Conservation (phyloP, 2,797 vertebrate species). For the Salarias fasciatus region DNA sequence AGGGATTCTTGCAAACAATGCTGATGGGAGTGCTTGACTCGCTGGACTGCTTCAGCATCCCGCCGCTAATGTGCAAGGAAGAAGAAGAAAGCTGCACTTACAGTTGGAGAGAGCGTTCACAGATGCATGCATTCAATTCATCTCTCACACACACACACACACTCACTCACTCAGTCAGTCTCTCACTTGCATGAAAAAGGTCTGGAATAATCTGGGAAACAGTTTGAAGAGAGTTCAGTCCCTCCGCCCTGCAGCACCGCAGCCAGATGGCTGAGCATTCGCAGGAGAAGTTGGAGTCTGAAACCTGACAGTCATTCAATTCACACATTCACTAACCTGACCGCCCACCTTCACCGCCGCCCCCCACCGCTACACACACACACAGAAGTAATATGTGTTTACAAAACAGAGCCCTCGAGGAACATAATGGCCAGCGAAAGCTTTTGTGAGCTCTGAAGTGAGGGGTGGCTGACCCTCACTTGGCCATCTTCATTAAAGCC, state of each 20-base stretch:
- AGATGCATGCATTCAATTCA: slow-evolving; percentile 16
- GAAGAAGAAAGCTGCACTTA: slow-evolving; percentile 33
- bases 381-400: slow-evolving; percentile 52
- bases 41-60: slow-evolving; percentile 51
- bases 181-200: slow-evolving; percentile 15
- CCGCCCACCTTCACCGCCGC: slow-evolving; percentile 31
- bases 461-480: slow-evolving; percentile 71
- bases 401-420: slow-evolving; percentile 61
- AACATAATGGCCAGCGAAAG: slow-evolving; percentile 76
- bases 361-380: slow-evolving; percentile 10
- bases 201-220: slow-evolving; percentile 39
- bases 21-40: slow-evolving; percentile 46
- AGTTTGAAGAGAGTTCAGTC: slow-evolving; percentile 39
- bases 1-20: slow-evolving; percentile 59
- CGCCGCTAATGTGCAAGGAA: slow-evolving; percentile 47
- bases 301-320: slow-evolving; percentile 64
- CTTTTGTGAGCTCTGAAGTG: slow-evolving; percentile 76
- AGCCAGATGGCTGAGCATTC: slow-evolving; percentile 51
- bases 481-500: slow-evolving; percentile 78
- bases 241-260: too few relatives aligned
- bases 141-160: background rate
- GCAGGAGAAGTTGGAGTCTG: too few relatives aligned
- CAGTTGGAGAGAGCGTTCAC: slow-evolving; percentile 32
- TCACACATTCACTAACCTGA: slow-evolving; percentile 60
- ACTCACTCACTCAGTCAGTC: too few relatives aligned